Percentiles rank a stretch among this genome's conserved stretches.
phyloP scores from a whole-genome alignment of 2,113 vertebrate genomes.

The Nipponia nippon region DNA sequence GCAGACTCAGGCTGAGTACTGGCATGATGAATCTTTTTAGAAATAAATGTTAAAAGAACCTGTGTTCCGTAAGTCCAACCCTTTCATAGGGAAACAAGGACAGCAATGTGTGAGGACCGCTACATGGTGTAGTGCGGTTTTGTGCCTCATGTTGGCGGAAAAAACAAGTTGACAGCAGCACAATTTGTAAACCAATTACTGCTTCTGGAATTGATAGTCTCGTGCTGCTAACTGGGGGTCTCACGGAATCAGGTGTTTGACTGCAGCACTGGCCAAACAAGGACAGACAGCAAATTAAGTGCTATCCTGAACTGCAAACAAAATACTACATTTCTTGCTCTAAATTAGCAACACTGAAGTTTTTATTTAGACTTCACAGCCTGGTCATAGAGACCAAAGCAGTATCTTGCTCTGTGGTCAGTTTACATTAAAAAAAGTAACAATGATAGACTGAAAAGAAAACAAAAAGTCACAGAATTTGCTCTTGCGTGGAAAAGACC shows the following conservation, averaged over 20 bases:
- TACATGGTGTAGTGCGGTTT: background rate
- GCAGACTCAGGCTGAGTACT: background rate
- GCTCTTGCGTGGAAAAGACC: background rate
- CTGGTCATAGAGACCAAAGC: background rate
- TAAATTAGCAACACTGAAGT: background rate
- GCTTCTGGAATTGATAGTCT: constrained; percentile 18
- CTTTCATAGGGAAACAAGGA: constrained; percentile 18
- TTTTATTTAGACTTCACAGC: constrained; percentile 19
- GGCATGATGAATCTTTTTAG: background rate
- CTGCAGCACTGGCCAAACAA: background rate
- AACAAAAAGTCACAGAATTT: background rate
- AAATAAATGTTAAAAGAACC: constrained; percentile 33
- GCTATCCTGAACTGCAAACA: background rate
- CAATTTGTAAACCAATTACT: constrained; percentile 54
- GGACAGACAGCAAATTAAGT: background rate
- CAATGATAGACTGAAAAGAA: background rate
- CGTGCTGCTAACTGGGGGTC: background rate
- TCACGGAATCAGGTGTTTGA: background rate
- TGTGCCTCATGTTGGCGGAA: background rate
- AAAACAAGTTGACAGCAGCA: constrained; percentile 23
- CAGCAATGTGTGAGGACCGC: constrained; percentile 18
- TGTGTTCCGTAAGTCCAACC: background rate
- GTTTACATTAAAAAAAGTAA: background rate
- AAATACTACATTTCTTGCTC: background rate
- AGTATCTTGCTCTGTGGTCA: background rate